Percentiles rank a stretch among this genome's conserved stretches.
Evolutionary conservation across 2,888 invertebrate species (phyloP).

Genomic region (Ophonus ardosiacus): DNA sequence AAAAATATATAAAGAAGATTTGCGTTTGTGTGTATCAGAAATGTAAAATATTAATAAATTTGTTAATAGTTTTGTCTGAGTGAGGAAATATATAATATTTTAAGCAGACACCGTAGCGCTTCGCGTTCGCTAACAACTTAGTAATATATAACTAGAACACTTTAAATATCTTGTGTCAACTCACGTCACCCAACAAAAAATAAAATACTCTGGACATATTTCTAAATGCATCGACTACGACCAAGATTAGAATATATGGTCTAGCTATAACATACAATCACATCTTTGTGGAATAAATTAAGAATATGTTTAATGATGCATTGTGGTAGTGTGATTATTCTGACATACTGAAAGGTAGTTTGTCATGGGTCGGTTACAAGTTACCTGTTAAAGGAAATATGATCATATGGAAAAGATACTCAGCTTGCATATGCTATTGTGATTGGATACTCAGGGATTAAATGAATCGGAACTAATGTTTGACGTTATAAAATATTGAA

Average conservation of each 20-base stretch:
- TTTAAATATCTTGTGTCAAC: neutral
- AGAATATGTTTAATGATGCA: conserved; percentile 28
- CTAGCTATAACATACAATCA: conserved; percentile 4
- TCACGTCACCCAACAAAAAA: neutral
- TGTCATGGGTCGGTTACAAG: conserved; percentile 7
- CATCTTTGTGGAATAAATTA: conserved; percentile 40
- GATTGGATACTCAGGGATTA: conserved; percentile 31
- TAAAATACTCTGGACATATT: neutral
- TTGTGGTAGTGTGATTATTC: conserved; percentile 10
- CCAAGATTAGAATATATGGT: conserved; percentile 6
- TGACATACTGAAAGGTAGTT: conserved; percentile 37
- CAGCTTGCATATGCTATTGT: neutral
- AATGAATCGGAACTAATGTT: conserved; percentile 41
- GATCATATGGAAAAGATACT: conserved; percentile 1
- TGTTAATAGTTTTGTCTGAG: too few species aligned
- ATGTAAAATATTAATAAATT: too few species aligned
- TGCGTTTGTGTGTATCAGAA: too few species aligned
- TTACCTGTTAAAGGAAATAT: conserved; percentile 17
- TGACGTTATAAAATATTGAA: conserved; percentile 10
- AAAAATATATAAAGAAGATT: too few species aligned
- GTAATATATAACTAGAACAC: neutral
- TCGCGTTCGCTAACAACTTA: neutral
- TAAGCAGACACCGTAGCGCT: neutral
- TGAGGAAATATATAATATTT: neutral
- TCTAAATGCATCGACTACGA: conserved; percentile 6